A percentile compares a stretch with the other conserved stretches of the same genome.
Conservation (phyloP, 2,797 vertebrate genomes). For the Clamator glandarius region DNA sequence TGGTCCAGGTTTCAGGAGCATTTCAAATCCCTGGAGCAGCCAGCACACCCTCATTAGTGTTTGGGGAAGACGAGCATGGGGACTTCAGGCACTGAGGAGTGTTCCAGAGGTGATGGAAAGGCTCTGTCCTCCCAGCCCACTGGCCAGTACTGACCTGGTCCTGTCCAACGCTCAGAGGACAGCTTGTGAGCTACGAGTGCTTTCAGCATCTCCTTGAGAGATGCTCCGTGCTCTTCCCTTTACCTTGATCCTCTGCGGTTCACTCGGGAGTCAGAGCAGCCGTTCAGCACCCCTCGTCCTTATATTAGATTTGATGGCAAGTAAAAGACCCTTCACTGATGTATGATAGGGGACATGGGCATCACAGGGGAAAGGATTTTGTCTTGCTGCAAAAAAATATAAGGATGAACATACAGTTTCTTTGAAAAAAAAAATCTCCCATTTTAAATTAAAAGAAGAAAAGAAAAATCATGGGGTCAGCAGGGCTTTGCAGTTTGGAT, state of each 20-base stretch:
- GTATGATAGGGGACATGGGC: accelerated
- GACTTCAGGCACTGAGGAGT: neutral
- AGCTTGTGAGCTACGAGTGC: neutral
- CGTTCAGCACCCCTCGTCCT: accelerated
- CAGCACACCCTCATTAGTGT: accelerated
- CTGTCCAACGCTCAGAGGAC: neutral
- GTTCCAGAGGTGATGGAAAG: accelerated
- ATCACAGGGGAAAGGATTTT: neutral
- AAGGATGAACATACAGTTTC: neutral
- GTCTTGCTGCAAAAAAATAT: neutral
- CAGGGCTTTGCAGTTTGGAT: neutral
- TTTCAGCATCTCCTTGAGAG: neutral
- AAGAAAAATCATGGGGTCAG: neutral
- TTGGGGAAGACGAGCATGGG: neutral
- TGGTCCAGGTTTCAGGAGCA: neutral
- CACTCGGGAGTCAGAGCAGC: neutral
- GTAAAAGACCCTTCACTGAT: neutral
- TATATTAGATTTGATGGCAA: neutral
- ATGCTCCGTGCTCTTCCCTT: neutral
- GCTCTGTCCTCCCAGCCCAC: neutral
- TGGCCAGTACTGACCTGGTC: accelerated
- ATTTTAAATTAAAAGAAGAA: neutral
- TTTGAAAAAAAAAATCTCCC: neutral
- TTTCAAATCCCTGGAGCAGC: neutral
- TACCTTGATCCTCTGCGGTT: neutral